These are phyloP conservation scores for Athripsodes cinereus DNA, from an alignment of 2,888 invertebrate species.

Conservation along the genomic window DNA sequence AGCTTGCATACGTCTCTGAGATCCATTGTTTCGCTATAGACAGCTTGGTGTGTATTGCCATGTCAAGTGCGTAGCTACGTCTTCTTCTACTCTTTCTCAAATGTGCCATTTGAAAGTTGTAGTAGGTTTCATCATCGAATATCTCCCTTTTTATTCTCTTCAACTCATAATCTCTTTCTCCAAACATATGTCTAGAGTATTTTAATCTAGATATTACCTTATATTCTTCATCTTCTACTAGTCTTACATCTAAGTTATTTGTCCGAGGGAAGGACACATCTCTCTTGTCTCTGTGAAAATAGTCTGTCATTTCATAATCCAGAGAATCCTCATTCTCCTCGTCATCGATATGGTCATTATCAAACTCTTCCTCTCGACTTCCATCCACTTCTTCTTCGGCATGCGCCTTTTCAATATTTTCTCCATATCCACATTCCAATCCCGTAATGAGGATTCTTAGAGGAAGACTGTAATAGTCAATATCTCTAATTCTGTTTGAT, in stretches of 20 bases:
- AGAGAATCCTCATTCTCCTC: conserved; percentile 30
- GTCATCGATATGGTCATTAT: conserved; percentile 31
- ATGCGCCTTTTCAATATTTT: conserved; percentile 44
- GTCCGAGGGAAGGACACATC: conserved; percentile 29
- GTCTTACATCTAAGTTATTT: conserved; percentile 45
- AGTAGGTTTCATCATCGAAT: conserved; percentile 23
- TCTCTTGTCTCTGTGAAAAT: conserved; percentile 40
- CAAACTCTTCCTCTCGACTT: conserved; percentile 44
- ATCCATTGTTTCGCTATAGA: conserved; percentile 79
- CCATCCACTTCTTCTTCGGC: conserved; percentile 55
- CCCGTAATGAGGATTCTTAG: conserved; percentile 70
- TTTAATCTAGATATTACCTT: conserved; percentile 4
- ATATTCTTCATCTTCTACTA: conserved; percentile 42
- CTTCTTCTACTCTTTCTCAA: conserved; percentile 22
- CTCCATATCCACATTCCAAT: conserved; percentile 58
- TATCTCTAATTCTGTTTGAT: conserved; percentile 68
- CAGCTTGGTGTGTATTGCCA: conserved; percentile 59
- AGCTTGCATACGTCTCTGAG: conserved; percentile 80
- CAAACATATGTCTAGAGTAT: not conserved
- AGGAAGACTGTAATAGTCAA: conserved; percentile 78
- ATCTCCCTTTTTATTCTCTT: conserved; percentile 21
- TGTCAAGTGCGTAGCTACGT: conserved; percentile 42
- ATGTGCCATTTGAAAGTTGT: conserved; percentile 26
- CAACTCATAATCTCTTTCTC: not conserved
- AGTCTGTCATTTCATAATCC: conserved; percentile 25